Percentiles rank a stretch among this genome's conserved stretches.
These are phyloP conservation scores for Myotis myotis DNA, from an alignment of 2,797 vertebrate species.

Conservation along the genomic window DNA sequence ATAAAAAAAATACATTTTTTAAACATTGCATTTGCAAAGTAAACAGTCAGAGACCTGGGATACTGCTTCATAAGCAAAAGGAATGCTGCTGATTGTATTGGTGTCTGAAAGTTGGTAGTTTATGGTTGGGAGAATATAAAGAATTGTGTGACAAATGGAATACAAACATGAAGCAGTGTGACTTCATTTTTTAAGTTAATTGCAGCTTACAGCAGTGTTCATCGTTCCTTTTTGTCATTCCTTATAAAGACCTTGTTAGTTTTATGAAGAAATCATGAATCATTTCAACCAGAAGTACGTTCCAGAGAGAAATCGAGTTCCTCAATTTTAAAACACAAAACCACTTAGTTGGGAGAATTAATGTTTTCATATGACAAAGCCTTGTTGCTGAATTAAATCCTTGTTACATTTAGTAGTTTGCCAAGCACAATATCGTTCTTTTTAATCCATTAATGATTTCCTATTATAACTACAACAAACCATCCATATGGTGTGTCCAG, in stretches of 20 bases:
- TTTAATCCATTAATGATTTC: conserved; percentile 52
- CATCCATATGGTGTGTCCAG: background rate
- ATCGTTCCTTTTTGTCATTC: conserved; percentile 66
- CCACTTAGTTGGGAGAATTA: conserved; percentile 54
- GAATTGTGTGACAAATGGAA: conserved; percentile 59
- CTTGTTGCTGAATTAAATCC: conserved; percentile 51
- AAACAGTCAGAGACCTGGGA: background rate
- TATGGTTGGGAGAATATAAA: conserved; percentile 41
- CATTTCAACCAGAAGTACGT: conserved; percentile 54
- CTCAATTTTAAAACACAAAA: conserved; percentile 48
- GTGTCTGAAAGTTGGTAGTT: background rate
- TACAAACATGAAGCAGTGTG: conserved; percentile 43
- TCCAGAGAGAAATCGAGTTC: background rate
- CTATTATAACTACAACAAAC: conserved; percentile 28
- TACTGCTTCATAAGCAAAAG: background rate
- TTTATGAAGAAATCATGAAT: conserved; percentile 63
- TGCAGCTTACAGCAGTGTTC: conserved; percentile 47
- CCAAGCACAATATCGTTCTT: background rate
- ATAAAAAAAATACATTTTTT: too few relatives aligned
- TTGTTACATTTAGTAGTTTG: conserved; percentile 62
- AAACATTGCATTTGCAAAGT: background rate
- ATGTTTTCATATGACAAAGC: conserved; percentile 57
- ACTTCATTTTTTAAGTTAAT: conserved; percentile 68
- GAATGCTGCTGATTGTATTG: background rate
- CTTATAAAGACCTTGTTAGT: conserved; percentile 54